Evolutionary conservation across 2,113 vertebrate genomes (phyloP).

Genomic region (Elephantulus edwardii): DNA sequence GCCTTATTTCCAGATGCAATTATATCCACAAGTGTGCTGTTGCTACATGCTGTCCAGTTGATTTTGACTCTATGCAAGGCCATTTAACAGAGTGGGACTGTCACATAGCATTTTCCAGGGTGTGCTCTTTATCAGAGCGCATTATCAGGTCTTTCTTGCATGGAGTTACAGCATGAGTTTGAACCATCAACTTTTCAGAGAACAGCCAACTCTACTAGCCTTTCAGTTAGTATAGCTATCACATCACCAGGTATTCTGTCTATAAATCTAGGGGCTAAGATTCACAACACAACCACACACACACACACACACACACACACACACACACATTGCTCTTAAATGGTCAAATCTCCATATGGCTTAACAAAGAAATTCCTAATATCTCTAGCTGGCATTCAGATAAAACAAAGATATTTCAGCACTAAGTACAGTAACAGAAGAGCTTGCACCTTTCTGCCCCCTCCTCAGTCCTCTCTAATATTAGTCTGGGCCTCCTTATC

Average conservation of each 20-base stretch:
- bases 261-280: background rate
- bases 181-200: background rate
- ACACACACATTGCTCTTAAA: background rate
- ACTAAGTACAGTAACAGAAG: slow-evolving; percentile 23
- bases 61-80: background rate
- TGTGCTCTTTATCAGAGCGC: background rate
- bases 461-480: background rate
- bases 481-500: background rate
- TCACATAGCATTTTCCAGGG: background rate
- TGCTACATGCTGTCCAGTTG: background rate
- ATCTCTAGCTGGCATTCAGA: background rate
- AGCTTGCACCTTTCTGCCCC: background rate
- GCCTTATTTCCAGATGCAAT: background rate
- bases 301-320: too few relatives aligned
- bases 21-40: background rate
- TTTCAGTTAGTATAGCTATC: background rate
- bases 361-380: background rate
- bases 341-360: background rate
- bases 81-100: background rate
- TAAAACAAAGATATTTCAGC: slow-evolving; percentile 6
- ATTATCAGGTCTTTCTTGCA: background rate
- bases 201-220: too few relatives aligned
- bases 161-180: background rate
- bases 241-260: background rate
- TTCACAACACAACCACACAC: background rate